Evolutionary conservation across 2,888 invertebrate genomes (phyloP).

Genomic region (Apamea crenata): DNA sequence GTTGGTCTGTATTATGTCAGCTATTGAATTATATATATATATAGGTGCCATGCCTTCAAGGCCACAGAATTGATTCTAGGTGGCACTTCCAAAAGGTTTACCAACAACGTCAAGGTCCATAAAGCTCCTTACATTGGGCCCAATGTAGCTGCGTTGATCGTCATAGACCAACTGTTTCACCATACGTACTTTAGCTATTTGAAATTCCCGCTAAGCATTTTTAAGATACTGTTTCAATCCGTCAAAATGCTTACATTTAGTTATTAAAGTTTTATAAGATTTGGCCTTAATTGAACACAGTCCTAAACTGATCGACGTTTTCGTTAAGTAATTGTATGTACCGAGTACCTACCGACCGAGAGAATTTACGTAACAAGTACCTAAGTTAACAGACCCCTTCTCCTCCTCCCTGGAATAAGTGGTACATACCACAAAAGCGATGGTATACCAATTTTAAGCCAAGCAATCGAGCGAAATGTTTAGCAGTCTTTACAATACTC

Average conservation of each 20-base stretch:
- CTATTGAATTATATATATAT: no score
- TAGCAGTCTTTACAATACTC: neutral
- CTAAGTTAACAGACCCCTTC: neutral
- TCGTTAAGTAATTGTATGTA: neutral
- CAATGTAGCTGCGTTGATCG: neutral
- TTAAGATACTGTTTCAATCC: neutral
- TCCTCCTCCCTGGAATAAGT: neutral
- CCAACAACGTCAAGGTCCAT: neutral
- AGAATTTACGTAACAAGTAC: neutral
- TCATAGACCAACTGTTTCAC: neutral
- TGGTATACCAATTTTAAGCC: neutral
- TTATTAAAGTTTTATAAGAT: neutral
- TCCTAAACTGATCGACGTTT: neutral
- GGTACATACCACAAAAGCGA: neutral
- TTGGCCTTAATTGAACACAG: no score
- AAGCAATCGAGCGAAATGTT: neutral
- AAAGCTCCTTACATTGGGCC: no score
- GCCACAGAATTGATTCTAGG: no score
- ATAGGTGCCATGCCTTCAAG: no score
- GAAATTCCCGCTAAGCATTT: neutral
- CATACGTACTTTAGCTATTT: neutral
- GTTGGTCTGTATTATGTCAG: neutral
- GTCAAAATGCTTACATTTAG: neutral
- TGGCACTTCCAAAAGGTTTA: neutral
- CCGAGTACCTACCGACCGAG: neutral